Base-by-base conservation (phyloP, 2,797 vertebrate species). In the Columba guinea region DNA sequence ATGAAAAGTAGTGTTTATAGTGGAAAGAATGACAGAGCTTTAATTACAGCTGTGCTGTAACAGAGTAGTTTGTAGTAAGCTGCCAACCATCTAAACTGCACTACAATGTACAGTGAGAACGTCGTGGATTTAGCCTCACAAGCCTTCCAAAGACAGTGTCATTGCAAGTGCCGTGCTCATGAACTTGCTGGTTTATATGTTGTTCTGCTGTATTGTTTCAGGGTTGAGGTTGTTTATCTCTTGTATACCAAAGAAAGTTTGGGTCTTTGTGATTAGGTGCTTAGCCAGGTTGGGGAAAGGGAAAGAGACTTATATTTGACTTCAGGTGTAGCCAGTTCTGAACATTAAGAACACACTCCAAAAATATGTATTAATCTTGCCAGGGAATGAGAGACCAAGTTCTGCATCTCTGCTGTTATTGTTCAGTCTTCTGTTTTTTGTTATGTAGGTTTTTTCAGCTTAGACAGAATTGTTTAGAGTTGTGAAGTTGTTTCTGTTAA, bases 1-100 rank as follows among this genome's bases (percentile, higher is more conserved):
- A 80, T 21, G 89, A 92, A 87, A 92, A 95, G 60, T 67, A 71
- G 51, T 80, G 56, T 93, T 95, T 97, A 80, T 91, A 94, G 64
- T 94, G 44, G 84, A 95, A 95, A 87, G 90, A 65, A 71, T 91
- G 79, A 67, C 24, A 88, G 64, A 44, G 46, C 79, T 86, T 95
- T 95, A 90, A 95, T 89, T 95, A 94, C 77, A 81, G 48, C 39
- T 91, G 34, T 46, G 49, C 68, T 94, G 58, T 86, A 80, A 27
- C 56, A 37, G 41, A 65, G 27, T 39, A 80, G 59, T 87, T 87
- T 79, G 18, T 52, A 95, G 87, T 21, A 70, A 93, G 64, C 87
- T 89, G 60, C 86, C 70, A 86, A 52, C 60, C 76, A 27, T 75
- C 32, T 80, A 49, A 87, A 59, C 52, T 81, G 60, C 56, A 5